Conservation (phyloP, 2,888 invertebrate genomes). For the Campoplex nolae region DNA sequence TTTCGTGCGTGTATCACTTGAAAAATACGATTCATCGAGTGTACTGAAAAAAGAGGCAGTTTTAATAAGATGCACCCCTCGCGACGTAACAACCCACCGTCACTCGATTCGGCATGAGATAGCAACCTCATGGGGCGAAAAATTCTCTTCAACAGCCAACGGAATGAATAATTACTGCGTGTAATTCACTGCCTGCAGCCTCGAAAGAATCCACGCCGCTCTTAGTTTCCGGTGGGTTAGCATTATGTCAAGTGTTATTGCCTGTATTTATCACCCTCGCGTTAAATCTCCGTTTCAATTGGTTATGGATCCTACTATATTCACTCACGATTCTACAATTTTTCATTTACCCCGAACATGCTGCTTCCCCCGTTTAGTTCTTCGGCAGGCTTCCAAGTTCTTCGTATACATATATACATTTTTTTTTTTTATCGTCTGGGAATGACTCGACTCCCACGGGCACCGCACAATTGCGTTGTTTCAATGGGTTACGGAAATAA, state of each 20-base stretch:
- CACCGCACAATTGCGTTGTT: too few relatives aligned
- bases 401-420: neutral
- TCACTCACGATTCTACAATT: neutral
- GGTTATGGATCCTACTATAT: neutral
- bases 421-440: too few relatives aligned
- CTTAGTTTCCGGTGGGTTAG: neutral
- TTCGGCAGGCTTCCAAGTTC: neutral
- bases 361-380: neutral
- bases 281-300: neutral
- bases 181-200: conserved; percentile 37
- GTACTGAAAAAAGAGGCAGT: conserved; percentile 28
- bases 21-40: conserved; percentile 19
- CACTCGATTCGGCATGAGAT: conserved; percentile 70
- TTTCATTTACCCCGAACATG: neutral
- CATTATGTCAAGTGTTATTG: conserved; percentile 49
- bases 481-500: too few relatives aligned
- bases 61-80: conserved; percentile 82
- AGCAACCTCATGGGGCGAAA: conserved; percentile 67
- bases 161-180: conserved; percentile 79
- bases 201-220: conserved; percentile 37
- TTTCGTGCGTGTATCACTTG: conserved; percentile 5
- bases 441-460: too few relatives aligned
- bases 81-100: conserved; percentile 18
- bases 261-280: conserved; percentile 15
- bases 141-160: conserved; percentile 68